Conservation (phyloP, 2,797 vertebrate genomes). For the Pitangus sulphuratus region DNA sequence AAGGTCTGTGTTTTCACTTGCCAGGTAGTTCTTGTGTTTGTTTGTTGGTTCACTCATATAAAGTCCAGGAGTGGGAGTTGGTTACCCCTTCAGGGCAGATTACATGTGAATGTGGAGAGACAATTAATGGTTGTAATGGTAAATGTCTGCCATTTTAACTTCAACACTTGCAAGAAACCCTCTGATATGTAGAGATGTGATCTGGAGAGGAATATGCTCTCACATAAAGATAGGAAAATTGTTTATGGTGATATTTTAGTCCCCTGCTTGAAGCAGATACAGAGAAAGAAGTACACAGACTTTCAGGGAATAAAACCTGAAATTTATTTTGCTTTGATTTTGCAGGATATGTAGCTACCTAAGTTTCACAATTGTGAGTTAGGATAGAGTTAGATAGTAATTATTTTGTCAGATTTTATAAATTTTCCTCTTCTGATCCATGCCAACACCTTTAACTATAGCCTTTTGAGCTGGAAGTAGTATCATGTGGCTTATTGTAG, state of each 20-base stretch:
- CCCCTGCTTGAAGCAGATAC: not conserved
- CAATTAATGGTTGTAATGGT: not conserved
- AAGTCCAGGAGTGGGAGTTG: not conserved
- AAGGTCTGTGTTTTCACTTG: not conserved
- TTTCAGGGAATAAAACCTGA: not conserved
- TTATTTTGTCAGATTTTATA: not conserved
- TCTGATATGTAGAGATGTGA: not conserved
- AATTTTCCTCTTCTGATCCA: not conserved
- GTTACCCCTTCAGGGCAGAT: not conserved
- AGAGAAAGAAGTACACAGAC: not conserved
- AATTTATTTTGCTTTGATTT: not conserved
- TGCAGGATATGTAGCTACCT: not conserved
- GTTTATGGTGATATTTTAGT: not conserved
- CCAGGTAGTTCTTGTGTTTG: not conserved
- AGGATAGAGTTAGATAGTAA: not conserved
- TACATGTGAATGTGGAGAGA: not conserved
- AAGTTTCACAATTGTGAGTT: not conserved
- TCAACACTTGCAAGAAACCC: not conserved
- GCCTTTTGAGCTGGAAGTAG: not conserved
- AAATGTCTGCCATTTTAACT: not conserved
- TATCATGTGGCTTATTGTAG: not conserved
- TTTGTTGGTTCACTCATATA: not conserved
- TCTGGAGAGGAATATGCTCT: conserved; percentile 5
- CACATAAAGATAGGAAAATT: not conserved
- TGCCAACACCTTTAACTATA: not conserved